phyloP scores from a whole-genome alignment of 2,113 vertebrate species.

The Ammodytes dubius region DNA sequence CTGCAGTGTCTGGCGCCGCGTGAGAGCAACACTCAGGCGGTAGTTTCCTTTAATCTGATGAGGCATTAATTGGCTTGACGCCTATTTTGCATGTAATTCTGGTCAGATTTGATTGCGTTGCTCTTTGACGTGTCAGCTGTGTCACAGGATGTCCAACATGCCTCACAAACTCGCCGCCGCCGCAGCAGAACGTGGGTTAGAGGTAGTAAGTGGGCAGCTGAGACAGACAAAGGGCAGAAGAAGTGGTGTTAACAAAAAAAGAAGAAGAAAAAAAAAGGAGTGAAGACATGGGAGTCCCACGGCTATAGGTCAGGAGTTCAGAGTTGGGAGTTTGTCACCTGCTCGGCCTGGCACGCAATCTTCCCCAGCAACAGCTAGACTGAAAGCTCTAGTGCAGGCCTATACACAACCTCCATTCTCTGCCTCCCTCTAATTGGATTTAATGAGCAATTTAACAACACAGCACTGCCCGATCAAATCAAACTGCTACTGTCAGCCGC shows the following conservation, averaged over 20 bases:
- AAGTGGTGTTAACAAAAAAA: not conserved
- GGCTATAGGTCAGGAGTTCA: conserved; percentile 62
- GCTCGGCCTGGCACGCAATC: conserved; percentile 55
- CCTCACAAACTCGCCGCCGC: conserved; percentile 37
- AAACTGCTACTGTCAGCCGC: conserved; percentile 77
- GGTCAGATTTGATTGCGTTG: conserved; percentile 1
- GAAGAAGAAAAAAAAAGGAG: not conserved
- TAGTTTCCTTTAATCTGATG: conserved; percentile 51
- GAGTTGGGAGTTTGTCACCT: conserved; percentile 55
- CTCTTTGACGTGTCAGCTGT: conserved; percentile 24
- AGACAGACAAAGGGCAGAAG: not conserved
- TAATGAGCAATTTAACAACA: conserved; percentile 87
- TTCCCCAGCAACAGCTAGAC: conserved; percentile 24
- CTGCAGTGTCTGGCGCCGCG: conserved; percentile 16
- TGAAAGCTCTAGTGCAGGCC: not conserved
- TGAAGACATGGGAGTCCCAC: conserved; percentile 35
- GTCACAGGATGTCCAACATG: conserved; percentile 12
- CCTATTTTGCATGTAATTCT: conserved; percentile 14
- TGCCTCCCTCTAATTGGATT: conserved; percentile 83
- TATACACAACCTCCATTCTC: conserved; percentile 37
- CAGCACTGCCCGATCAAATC: conserved; percentile 80
- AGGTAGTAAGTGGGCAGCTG: conserved; percentile 5
- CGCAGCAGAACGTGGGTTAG: not conserved
- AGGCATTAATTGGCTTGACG: conserved; percentile 69
- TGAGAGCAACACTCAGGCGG: conserved; percentile 39